A percentile compares a stretch with the other conserved stretches of the same genome.
These are phyloP conservation scores for Eumeta japonica DNA, from an alignment of 1,140 invertebrate species.

Conservation along the genomic window DNA sequence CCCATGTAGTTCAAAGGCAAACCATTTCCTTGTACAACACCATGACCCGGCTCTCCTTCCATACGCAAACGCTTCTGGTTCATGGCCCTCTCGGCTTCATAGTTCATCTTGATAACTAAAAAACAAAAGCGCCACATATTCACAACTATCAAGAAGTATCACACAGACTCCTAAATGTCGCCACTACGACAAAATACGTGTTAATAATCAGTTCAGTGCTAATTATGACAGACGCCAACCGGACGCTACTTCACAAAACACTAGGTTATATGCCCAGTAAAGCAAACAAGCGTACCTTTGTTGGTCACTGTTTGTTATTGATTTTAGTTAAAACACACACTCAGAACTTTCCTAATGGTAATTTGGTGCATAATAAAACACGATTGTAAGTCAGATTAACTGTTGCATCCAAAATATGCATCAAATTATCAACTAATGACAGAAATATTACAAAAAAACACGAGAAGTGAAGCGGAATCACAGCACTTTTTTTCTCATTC, in stretches of 20 bases:
- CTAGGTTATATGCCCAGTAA: constrained; percentile 52
- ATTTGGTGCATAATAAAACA: constrained; percentile 46
- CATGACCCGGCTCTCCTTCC: constrained; percentile 53
- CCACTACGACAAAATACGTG: constrained; percentile 24
- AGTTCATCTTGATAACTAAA: constrained; percentile 56
- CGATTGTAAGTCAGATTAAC: constrained; percentile 44
- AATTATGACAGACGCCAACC: constrained; percentile 54
- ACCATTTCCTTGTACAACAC: constrained; percentile 54
- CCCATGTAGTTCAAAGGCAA: constrained; percentile 56
- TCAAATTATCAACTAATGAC: constrained; percentile 49
- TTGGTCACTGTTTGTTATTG: constrained; percentile 52
- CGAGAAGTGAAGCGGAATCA: constrained; percentile 52
- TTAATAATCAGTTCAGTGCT: constrained; percentile 32
- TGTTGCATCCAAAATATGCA: constrained; percentile 54
- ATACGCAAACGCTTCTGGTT: constrained; percentile 55
- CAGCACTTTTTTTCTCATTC: constrained; percentile 44
- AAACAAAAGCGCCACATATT: constrained; percentile 34
- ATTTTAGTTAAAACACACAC: constrained; percentile 52
- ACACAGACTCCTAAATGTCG: constrained; percentile 21
- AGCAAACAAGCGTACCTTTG: constrained; percentile 58
- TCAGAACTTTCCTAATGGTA: constrained; percentile 30
- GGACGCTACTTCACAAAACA: constrained; percentile 55
- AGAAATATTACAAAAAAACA: constrained; percentile 56
- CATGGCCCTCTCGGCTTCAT: constrained; percentile 56
- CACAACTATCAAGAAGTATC: constrained; percentile 15